Conservation (phyloP, 1,140 invertebrate species). For the Aphelenchoides fujianensis region DNA sequence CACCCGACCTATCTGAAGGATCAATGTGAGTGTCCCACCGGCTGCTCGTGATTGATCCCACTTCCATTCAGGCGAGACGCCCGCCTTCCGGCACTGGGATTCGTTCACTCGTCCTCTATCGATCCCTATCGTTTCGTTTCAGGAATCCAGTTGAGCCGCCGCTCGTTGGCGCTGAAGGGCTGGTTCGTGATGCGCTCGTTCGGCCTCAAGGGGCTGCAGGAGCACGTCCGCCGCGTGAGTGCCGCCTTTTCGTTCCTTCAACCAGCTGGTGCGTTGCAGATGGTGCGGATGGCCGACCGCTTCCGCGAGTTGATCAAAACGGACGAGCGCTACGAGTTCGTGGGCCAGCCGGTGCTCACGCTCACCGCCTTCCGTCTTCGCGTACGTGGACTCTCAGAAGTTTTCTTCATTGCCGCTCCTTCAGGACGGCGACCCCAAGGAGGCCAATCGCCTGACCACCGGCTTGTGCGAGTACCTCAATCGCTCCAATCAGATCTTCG, state of each 20-base stretch:
- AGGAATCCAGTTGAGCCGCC: constrained; percentile 13
- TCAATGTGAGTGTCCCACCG: background rate
- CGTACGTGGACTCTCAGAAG: background rate
- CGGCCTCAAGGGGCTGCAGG: constrained; percentile 9
- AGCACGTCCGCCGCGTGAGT: constrained; percentile 8
- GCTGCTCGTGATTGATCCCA: constrained; percentile 15
- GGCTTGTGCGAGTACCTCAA: constrained; percentile 16
- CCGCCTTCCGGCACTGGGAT: constrained; percentile 16
- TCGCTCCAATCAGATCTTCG: background rate
- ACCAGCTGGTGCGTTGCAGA: background rate
- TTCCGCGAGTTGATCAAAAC: background rate
- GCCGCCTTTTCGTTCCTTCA: background rate
- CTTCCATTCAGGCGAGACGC: background rate
- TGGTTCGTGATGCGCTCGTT: constrained; percentile 9
- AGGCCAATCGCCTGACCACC: background rate
- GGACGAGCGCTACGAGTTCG: constrained; percentile 10
- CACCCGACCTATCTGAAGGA: constrained; percentile 14
- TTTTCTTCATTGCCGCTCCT: background rate
- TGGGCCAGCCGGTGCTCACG: constrained; percentile 7
- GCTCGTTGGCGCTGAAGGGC: background rate
- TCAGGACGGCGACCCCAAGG: constrained; percentile 1
- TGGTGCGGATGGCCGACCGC: background rate
- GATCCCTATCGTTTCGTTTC: too few relatives aligned
- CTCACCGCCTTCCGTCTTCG: background rate
- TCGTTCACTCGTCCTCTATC: too few relatives aligned